phyloP scores from a whole-genome alignment of 2,888 invertebrate genomes.

The Thumatha senex region DNA sequence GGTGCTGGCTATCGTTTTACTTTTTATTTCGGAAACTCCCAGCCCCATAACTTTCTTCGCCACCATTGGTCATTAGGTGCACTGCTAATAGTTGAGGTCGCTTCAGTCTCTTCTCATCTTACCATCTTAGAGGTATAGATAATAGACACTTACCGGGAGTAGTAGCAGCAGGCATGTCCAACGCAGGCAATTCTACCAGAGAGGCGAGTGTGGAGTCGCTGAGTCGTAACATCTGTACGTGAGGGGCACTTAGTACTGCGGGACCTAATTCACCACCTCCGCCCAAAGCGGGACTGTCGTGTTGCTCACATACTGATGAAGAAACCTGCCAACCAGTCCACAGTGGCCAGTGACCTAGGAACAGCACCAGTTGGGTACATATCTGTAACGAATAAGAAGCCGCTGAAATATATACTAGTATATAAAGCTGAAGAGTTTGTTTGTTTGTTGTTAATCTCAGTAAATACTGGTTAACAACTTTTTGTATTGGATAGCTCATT shows the following conservation, averaged over 20 bases:
- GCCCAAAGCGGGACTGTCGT: slow-evolving; percentile 89
- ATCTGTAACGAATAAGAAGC: slow-evolving; percentile 67
- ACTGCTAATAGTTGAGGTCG: too few species aligned
- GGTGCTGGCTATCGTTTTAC: too few species aligned
- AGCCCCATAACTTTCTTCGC: too few species aligned
- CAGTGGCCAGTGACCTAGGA: slow-evolving; percentile 97
- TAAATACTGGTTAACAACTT: too few species aligned
- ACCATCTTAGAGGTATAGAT: too few species aligned
- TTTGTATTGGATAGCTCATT: too few species aligned
- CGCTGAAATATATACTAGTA: too few species aligned
- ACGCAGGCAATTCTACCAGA: slow-evolving; percentile 93
- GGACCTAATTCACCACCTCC: slow-evolving; percentile 89
- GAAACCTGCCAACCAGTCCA: slow-evolving; percentile 95
- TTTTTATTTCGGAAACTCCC: too few species aligned
- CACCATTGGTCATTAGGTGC: too few species aligned
- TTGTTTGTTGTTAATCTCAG: too few species aligned
- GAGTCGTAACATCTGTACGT: slow-evolving; percentile 93
- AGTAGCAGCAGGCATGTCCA: slow-evolving; percentile 87
- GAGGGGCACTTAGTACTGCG: slow-evolving; percentile 92
- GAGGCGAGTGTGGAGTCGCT: slow-evolving; percentile 93
- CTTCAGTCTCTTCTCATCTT: too few species aligned
- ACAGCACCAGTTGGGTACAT: slow-evolving; percentile 94
- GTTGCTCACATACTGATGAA: slow-evolving; percentile 95
- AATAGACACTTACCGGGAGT: slow-evolving; percentile 40
- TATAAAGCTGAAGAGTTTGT: too few species aligned